Conservation (phyloP, 2,797 vertebrate genomes). For the Tenualosa thibaudeaui region DNA sequence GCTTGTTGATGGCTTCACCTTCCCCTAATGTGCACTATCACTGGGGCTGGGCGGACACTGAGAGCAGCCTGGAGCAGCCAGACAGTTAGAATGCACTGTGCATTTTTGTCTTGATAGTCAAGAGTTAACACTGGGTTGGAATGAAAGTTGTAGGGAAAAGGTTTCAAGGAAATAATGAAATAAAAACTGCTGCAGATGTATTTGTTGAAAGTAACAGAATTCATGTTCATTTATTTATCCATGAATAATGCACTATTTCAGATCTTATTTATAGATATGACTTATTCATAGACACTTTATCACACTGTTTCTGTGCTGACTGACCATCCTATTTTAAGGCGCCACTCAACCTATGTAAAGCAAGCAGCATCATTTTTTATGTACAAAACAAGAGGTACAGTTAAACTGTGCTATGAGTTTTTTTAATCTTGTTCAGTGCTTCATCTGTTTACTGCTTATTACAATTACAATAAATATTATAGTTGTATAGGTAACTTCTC, state of each 20-base stretch:
- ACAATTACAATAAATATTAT: not conserved
- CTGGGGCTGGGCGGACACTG: too few relatives aligned
- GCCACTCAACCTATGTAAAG: not conserved
- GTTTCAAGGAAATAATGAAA: not conserved
- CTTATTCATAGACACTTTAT: conserved; percentile 1
- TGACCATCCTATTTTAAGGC: not conserved
- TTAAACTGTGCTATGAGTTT: not conserved
- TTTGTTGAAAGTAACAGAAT: not conserved
- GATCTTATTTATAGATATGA: not conserved
- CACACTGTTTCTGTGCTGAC: not conserved
- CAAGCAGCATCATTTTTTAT: not conserved
- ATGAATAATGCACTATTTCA: conserved; percentile 5
- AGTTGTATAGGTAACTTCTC: not conserved
- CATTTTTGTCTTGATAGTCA: not conserved
- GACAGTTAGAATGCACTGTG: not conserved
- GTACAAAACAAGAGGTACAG: not conserved
- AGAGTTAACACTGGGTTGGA: not conserved
- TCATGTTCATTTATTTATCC: not conserved
- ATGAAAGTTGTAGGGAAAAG: not conserved
- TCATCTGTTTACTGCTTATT: not conserved
- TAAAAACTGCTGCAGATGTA: not conserved
- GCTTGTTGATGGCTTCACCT: not conserved
- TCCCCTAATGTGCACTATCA: not conserved
- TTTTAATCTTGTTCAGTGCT: not conserved
- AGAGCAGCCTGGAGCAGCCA: too few relatives aligned